Evolutionary conservation across 2,888 invertebrate genomes (phyloP).

Genomic region (Panopea generosa): DNA sequence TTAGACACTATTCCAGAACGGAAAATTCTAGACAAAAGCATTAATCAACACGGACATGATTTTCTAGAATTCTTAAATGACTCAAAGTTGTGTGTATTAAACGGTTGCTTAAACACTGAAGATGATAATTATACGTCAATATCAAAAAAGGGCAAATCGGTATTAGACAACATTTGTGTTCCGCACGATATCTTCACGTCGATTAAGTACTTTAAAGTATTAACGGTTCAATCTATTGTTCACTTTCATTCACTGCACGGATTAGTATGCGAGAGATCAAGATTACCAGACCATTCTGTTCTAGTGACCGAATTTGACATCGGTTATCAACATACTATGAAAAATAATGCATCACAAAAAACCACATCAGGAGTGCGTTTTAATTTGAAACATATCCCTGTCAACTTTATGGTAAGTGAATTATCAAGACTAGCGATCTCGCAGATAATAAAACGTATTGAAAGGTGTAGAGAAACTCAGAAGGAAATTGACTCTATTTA

Average conservation of each 20-base stretch:
- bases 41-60: conserved; percentile 37
- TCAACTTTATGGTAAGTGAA: too few relatives aligned
- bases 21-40: conserved; percentile 14
- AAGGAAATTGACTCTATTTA: neutral
- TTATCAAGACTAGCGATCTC: too few relatives aligned
- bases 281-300: too few relatives aligned
- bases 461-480: neutral
- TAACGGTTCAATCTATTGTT: conserved; percentile 3
- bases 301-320: neutral
- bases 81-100: too few relatives aligned
- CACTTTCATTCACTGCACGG: neutral
- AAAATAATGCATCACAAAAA: neutral
- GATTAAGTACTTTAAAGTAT: neutral
- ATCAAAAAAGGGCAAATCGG: too few relatives aligned
- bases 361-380: too few relatives aligned
- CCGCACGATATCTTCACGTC: neutral
- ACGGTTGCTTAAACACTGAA: too few relatives aligned
- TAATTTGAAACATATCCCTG: too few relatives aligned
- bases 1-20: conserved; percentile 18
- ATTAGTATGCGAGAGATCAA: conserved; percentile 5
- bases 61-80: too few relatives aligned
- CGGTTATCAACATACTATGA: neutral
- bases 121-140: too few relatives aligned
- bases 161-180: conserved; percentile 9
- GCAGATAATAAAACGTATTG: too few relatives aligned